A percentile compares a stretch with the other conserved stretches of the same genome.
Evolutionary conservation across 1,140 invertebrate species (phyloP).

Genomic region (Ips nitidus): DNA sequence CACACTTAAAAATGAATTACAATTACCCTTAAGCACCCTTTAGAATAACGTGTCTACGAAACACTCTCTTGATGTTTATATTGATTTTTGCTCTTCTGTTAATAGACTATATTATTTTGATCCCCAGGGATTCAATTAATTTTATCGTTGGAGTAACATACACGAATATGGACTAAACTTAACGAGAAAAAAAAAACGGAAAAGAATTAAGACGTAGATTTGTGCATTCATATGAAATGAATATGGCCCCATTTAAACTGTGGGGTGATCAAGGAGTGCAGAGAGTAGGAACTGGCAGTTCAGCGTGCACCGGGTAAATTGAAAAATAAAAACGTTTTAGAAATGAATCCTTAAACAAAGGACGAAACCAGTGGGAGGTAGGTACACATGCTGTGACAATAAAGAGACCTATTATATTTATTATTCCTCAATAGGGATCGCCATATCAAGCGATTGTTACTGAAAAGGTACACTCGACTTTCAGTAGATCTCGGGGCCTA

Average conservation of each 20-base stretch:
- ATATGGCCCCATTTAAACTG: conserved; percentile 2
- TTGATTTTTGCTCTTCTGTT: conserved; percentile 25
- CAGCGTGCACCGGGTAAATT: conserved; percentile 40
- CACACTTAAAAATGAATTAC: conserved; percentile 43
- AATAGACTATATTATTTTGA: conserved; percentile 8
- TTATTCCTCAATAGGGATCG: conserved; percentile 48
- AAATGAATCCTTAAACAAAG: conserved; percentile 46
- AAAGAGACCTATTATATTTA: conserved; percentile 45
- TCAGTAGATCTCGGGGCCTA: conserved; percentile 40
- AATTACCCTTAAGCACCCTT: conserved; percentile 40
- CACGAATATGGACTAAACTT: too few relatives aligned
- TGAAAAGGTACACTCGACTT: conserved; percentile 52
- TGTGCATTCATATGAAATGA: neutral
- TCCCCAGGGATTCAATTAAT: too few relatives aligned
- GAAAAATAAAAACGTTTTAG: conserved; percentile 42
- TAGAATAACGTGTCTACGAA: conserved; percentile 34
- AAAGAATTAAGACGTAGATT: too few relatives aligned
- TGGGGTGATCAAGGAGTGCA: conserved; percentile 1
- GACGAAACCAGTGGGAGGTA: conserved; percentile 49
- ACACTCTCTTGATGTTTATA: conserved; percentile 31
- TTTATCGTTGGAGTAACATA: too few relatives aligned
- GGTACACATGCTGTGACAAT: conserved; percentile 48
- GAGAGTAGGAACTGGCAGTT: conserved; percentile 1
- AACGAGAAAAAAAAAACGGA: too few relatives aligned
- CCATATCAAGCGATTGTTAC: conserved; percentile 48